Percentiles rank a stretch among this genome's conserved stretches.
These are phyloP conservation scores for Palythoa grandiflora DNA, from an alignment of 92 coral and sea anemone genomes.

Conservation along the genomic window DNA sequence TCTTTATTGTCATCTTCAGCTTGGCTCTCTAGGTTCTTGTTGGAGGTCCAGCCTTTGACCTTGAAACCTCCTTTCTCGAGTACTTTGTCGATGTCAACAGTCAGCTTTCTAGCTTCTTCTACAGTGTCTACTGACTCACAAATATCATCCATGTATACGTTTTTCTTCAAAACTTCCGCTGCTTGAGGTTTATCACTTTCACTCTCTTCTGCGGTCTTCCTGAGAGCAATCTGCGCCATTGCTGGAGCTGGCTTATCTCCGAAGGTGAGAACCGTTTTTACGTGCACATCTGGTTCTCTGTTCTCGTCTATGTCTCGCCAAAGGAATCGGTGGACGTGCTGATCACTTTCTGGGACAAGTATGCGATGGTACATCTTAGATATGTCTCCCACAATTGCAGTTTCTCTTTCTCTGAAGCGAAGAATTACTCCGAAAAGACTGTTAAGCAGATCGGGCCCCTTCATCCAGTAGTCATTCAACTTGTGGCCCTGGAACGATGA, in stretches of 20 bases:
- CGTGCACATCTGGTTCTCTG: conserved; percentile 53
- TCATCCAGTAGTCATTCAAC: conserved; percentile 67
- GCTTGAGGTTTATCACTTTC: conserved; percentile 56
- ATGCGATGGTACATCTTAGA: conserved; percentile 61
- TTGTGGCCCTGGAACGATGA: conserved; percentile 60
- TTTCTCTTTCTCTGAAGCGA: conserved; percentile 67
- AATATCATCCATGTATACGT: conserved; percentile 79
- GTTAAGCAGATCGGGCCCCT: conserved; percentile 63
- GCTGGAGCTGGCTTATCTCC: conserved; percentile 82
- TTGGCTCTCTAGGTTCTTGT: neutral
- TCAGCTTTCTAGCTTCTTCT: neutral
- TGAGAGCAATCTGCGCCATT: conserved; percentile 63
- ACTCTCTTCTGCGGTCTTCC: conserved; percentile 66
- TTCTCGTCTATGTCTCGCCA: conserved; percentile 38
- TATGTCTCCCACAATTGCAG: conserved; percentile 57
- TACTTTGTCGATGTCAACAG: neutral
- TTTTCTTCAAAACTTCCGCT: conserved; percentile 60
- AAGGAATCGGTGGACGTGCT: conserved; percentile 58
- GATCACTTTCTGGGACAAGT: conserved; percentile 47
- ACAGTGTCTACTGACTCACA: conserved; percentile 50
- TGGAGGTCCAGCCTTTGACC: conserved; percentile 38
- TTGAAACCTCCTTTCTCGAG: conserved; percentile 14
- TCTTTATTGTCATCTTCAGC: neutral
- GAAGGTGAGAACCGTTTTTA: conserved; percentile 60
- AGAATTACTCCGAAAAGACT: conserved; percentile 59